Percentiles rank a stretch among this genome's conserved stretches.
Evolutionary conservation across 2,113 vertebrate species (phyloP).

Genomic region (Myrmophylax atrothorax): DNA sequence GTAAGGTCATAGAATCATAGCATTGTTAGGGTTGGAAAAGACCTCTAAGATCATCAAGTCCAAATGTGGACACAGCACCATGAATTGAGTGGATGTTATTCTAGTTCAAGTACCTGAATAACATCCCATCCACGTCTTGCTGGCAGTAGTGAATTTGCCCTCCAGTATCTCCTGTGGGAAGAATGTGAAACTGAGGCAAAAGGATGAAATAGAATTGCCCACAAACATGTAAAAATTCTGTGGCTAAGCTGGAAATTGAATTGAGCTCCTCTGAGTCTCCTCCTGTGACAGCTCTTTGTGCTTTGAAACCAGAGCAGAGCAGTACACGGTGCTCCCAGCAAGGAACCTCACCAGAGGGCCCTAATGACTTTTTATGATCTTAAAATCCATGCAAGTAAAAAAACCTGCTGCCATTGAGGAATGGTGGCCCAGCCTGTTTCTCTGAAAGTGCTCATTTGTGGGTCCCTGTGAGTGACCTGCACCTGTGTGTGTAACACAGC

Average conservation of each 20-base stretch:
- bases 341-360: neutral
- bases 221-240: neutral
- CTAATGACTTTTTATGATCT: neutral
- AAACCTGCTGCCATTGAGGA: fast-evolving
- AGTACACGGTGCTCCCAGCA: neutral
- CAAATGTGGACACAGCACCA: neutral
- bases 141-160: neutral
- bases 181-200: neutral
- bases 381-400: neutral
- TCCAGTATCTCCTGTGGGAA: neutral
- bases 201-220: neutral
- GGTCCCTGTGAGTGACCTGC: neutral
- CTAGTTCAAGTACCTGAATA: neutral
- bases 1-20: neutral
- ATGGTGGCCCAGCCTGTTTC: neutral
- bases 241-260: neutral
- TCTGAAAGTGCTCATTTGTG: neutral
- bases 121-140: neutral
- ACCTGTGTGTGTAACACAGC: neutral
- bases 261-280: neutral
- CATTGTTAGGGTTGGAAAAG: neutral
- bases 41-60: neutral
- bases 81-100: neutral
- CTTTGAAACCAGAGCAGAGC: neutral
- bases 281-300: neutral